A percentile compares a stretch with the other conserved stretches of the same genome.
These are phyloP conservation scores for Phaethornis superciliosus DNA, from an alignment of 2,113 vertebrate species.

Conservation along the genomic window DNA sequence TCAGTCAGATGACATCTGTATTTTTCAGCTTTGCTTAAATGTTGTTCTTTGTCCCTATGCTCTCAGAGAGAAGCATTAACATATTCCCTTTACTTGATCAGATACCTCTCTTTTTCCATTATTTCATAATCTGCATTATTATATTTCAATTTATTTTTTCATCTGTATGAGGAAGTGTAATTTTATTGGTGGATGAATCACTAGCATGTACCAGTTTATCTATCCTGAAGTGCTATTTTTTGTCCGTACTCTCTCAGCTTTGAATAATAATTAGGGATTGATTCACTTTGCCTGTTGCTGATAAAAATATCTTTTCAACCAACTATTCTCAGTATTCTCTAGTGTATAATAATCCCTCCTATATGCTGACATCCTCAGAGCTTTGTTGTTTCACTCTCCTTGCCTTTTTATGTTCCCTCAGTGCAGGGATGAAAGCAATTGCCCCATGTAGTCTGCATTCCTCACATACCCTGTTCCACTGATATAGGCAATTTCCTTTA, in stretches of 20 bases:
- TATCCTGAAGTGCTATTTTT: neutral
- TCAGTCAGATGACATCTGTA: neutral
- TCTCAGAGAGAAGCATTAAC: neutral
- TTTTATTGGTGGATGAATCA: neutral
- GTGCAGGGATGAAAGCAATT: neutral
- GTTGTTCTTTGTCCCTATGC: neutral
- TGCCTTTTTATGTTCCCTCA: neutral
- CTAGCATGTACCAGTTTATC: neutral
- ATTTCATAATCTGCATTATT: neutral
- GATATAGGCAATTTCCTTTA: neutral
- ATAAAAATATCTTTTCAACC: slow-evolving; percentile 23
- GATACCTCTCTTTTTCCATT: neutral
- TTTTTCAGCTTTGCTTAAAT: neutral
- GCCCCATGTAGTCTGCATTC: neutral
- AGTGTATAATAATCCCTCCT: neutral
- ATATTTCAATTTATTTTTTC: neutral
- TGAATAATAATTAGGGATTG: neutral
- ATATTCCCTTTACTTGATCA: neutral
- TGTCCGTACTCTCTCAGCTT: neutral
- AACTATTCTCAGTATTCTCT: neutral
- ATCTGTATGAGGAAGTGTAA: neutral
- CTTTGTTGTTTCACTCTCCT: neutral
- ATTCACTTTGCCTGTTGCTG: neutral
- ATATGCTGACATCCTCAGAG: neutral
- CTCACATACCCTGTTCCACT: neutral